Percentiles rank a stretch among this genome's conserved stretches.
Evolutionary conservation across 2,888 invertebrate genomes (phyloP).

Genomic region (Drosophila rubida): DNA sequence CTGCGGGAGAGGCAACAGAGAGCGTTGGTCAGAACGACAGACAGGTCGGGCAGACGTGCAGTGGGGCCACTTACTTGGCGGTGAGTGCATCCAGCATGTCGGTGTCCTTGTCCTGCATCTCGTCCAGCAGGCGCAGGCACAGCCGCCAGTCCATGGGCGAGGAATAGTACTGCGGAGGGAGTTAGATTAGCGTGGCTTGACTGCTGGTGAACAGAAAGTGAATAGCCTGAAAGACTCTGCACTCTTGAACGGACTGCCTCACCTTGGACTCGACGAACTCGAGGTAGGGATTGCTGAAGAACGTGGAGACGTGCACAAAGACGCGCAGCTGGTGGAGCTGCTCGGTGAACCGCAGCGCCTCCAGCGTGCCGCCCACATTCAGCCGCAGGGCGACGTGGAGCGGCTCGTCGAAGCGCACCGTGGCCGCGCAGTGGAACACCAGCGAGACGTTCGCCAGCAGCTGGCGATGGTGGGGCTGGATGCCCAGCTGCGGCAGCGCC

Average conservation of each 20-base stretch:
- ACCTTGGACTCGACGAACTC: conserved; percentile 90
- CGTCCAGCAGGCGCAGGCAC: conserved; percentile 67
- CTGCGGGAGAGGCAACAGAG: conserved; percentile 37
- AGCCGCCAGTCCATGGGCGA: conserved; percentile 79
- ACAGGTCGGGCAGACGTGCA: background rate
- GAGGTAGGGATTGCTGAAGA: conserved; percentile 93
- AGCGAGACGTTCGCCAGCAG: conserved; percentile 87
- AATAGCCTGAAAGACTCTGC: no score
- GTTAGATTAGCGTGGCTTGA: no score
- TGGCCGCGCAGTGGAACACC: conserved; percentile 92
- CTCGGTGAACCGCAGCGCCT: conserved; percentile 87
- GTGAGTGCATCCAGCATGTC: conserved; percentile 64
- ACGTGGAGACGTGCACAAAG: conserved; percentile 93
- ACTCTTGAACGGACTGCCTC: no score
- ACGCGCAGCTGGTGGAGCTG: conserved; percentile 86
- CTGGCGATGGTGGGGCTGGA: conserved; percentile 46
- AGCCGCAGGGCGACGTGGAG: conserved; percentile 87
- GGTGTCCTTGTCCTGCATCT: conserved; percentile 54
- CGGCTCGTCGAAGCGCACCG: conserved; percentile 92
- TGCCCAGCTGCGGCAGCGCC: conserved; percentile 66
- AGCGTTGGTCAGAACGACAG: background rate
- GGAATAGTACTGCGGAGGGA: conserved; percentile 63
- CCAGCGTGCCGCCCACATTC: conserved; percentile 88
- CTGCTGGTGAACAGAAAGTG: no score
- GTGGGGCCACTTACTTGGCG: conserved; percentile 72